phyloP scores from a whole-genome alignment of 2,797 vertebrate genomes.

The Fringilla coelebs region DNA sequence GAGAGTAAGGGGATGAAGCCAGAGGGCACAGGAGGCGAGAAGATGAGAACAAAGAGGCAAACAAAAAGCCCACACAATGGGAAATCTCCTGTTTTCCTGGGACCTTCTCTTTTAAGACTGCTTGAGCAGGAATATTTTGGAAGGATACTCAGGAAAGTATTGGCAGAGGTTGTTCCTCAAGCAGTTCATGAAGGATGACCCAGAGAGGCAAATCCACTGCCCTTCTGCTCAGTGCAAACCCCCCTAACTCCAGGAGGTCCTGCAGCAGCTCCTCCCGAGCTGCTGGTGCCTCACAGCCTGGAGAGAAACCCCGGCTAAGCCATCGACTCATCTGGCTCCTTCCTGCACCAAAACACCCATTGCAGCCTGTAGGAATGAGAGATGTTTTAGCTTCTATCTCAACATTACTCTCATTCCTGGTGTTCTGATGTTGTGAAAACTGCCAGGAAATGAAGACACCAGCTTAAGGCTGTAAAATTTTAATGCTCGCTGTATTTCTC shows the following conservation, averaged over 20 bases:
- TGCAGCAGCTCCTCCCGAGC: background rate
- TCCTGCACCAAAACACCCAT: background rate
- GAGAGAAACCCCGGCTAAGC: background rate
- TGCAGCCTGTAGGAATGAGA: background rate
- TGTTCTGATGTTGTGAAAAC: background rate
- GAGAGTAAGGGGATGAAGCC: background rate
- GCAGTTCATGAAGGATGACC: background rate
- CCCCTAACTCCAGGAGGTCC: background rate
- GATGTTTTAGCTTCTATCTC: background rate
- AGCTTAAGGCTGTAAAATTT: background rate
- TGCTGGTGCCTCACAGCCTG: background rate
- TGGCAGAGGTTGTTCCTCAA: background rate
- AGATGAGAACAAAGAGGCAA: background rate
- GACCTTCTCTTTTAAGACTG: background rate
- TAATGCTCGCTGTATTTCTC: background rate
- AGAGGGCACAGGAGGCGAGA: background rate
- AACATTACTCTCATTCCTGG: background rate
- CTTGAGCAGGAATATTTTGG: background rate
- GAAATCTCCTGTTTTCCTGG: background rate
- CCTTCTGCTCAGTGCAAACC: background rate
- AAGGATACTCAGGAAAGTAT: accelerated
- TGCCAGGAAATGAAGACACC: background rate
- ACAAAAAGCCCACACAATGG: background rate
- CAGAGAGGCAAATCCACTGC: background rate
- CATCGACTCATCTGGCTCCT: background rate